phyloP scores from a whole-genome alignment of 2,888 invertebrate genomes.

The Drosophila demipolita region DNA sequence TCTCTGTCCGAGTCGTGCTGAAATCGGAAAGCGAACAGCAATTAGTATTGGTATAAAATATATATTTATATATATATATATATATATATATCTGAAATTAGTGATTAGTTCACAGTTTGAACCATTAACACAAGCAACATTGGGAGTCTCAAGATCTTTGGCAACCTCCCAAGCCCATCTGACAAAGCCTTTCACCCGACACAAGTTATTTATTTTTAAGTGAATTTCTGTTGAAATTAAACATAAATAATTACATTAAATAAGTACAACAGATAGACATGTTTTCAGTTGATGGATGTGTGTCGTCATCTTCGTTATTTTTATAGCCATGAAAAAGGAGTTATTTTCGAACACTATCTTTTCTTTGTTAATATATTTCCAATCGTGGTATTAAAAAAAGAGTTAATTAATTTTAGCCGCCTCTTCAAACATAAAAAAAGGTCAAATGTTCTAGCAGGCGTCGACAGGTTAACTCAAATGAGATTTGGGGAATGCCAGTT shows the following conservation, averaged over 20 bases:
- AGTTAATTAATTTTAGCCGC: background rate
- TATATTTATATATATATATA: background rate
- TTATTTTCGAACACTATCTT: too few relatives aligned
- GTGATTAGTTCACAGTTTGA: background rate
- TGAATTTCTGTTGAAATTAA: too few relatives aligned
- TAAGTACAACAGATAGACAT: too few relatives aligned
- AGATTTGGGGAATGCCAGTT: background rate
- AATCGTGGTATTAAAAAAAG: background rate
- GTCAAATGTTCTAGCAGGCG: background rate
- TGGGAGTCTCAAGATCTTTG: background rate
- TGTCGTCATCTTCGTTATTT: too few relatives aligned
- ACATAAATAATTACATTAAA: too few relatives aligned
- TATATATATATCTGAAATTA: background rate
- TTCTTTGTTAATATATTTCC: too few relatives aligned
- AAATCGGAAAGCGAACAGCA: constrained; percentile 42
- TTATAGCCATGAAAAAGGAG: too few relatives aligned
- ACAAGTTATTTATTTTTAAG: background rate
- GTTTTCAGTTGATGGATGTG: too few relatives aligned
- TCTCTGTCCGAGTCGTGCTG: constrained; percentile 91
- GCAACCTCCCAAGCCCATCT: background rate
- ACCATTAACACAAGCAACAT: background rate
- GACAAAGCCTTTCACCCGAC: background rate
- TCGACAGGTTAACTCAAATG: background rate
- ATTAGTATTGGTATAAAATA: background rate
- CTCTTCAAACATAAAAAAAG: background rate